A percentile compares a stretch with the other conserved stretches of the same genome.
These are phyloP conservation scores for Brachionus rubens DNA, from an alignment of 1,140 invertebrate genomes.

Conservation along the genomic window DNA sequence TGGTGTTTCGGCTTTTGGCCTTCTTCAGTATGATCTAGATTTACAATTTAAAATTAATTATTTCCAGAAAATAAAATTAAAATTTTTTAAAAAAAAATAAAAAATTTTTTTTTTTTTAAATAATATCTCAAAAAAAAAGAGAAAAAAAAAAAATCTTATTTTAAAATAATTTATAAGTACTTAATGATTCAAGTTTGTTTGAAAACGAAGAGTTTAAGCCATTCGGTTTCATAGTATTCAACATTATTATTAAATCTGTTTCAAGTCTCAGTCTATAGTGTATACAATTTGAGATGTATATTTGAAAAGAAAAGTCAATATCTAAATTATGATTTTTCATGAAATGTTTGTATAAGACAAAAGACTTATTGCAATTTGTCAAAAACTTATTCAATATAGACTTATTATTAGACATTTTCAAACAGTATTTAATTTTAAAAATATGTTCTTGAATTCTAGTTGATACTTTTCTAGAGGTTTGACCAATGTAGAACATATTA, in stretches of 20 bases:
- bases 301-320: too few relatives aligned
- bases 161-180: too few relatives aligned
- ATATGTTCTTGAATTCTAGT: neutral
- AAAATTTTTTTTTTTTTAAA: too few relatives aligned
- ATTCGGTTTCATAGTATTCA: neutral
- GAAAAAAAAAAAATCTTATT: too few relatives aligned
- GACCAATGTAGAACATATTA: neutral
- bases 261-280: neutral
- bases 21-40: too few relatives aligned
- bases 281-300: neutral
- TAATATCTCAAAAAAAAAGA: too few relatives aligned
- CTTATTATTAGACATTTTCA: neutral
- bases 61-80: too few relatives aligned
- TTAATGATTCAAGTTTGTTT: neutral
- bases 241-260: neutral
- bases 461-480: neutral
- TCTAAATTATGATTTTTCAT: neutral
- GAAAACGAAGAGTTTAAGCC: neutral
- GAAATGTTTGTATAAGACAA: neutral
- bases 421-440: neutral
- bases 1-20: too few relatives aligned
- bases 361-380: neutral
- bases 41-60: too few relatives aligned
- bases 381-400: neutral
- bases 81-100: too few relatives aligned